A percentile compares a stretch with the other conserved stretches of the same genome.
phyloP scores from a whole-genome alignment of 2,113 vertebrate species.

The Psephotus haematonotus region DNA sequence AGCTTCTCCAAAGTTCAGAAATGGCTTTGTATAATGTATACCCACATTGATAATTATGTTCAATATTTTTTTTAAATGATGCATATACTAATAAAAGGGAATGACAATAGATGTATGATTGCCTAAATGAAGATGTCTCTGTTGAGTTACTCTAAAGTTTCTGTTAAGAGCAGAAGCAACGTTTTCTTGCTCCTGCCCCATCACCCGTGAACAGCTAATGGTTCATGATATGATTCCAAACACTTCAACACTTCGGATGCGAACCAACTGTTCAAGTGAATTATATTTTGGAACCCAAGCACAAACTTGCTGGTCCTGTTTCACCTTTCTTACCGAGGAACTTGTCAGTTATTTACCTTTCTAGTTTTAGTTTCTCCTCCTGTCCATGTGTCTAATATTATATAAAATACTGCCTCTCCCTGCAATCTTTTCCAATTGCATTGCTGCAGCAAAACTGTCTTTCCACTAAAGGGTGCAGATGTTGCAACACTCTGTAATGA shows the following conservation, averaged over 20 bases:
- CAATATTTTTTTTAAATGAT: background rate
- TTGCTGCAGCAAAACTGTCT: background rate
- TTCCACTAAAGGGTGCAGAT: background rate
- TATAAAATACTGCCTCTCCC: background rate
- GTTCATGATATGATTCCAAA: background rate
- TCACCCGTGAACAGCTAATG: background rate
- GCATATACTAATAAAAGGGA: background rate
- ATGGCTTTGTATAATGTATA: background rate
- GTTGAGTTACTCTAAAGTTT: background rate
- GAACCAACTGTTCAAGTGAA: background rate
- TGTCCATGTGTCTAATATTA: background rate
- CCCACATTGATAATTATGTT: rapidly evolving
- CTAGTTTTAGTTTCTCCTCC: background rate
- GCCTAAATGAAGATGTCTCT: background rate
- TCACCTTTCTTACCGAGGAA: background rate
- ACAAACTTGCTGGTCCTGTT: background rate
- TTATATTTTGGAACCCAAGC: background rate
- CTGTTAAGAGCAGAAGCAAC: background rate
- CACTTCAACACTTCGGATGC: background rate
- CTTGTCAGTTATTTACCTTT: background rate
- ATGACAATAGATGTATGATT: background rate
- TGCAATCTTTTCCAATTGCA: background rate
- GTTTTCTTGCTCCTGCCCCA: background rate
- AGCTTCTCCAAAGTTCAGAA: background rate
- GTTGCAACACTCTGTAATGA: rapidly evolving